Evolutionary conservation across 1,140 invertebrate genomes (phyloP).

Genomic region (Araneus ventricosus): DNA sequence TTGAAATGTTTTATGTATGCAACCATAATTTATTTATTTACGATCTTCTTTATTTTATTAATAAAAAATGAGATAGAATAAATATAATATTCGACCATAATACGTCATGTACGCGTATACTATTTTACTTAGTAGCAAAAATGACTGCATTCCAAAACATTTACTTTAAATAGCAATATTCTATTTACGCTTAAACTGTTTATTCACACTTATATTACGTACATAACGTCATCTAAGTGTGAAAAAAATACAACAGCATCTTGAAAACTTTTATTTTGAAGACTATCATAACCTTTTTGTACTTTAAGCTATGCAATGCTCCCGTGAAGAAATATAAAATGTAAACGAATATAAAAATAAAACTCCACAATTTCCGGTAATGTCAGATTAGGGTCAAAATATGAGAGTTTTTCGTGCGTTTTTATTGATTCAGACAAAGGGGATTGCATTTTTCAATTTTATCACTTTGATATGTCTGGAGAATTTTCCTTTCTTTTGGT

Average conservation of each 20-base stretch:
- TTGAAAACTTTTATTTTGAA: background rate
- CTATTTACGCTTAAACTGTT: no score
- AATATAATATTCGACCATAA: no score
- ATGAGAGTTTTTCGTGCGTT: background rate
- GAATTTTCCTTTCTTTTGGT: background rate
- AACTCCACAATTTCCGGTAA: conserved; percentile 13
- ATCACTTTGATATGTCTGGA: background rate
- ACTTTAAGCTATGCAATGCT: background rate
- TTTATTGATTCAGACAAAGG: conserved; percentile 26
- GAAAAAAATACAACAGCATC: background rate
- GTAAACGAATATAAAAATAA: background rate
- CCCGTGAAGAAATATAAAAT: background rate
- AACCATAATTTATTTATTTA: no score
- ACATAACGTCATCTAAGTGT: no score
- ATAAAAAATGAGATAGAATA: no score
- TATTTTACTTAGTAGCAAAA: no score
- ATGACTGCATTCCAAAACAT: no score
- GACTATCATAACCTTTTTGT: background rate
- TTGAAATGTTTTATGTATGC: no score
- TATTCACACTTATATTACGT: no score
- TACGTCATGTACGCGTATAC: no score
- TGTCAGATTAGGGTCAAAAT: conserved; percentile 26
- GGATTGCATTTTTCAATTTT: conserved; percentile 20
- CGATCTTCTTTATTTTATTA: no score
- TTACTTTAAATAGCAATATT: no score